Conservation (phyloP, 2,113 vertebrate genomes). For the Crocuta crocuta region DNA sequence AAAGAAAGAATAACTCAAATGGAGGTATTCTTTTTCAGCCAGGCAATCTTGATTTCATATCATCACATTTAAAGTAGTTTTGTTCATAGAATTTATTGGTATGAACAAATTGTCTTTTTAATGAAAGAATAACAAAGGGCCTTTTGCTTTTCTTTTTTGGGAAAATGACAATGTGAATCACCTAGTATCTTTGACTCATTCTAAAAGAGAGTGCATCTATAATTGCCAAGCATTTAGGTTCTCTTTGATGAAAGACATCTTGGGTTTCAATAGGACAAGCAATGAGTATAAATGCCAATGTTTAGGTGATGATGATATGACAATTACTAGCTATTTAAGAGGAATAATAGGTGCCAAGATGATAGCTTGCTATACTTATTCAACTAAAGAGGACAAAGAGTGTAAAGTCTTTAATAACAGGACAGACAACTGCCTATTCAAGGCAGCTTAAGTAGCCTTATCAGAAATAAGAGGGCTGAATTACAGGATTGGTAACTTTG, state of each 20-base stretch:
- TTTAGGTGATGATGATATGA: slow-evolving; percentile 25
- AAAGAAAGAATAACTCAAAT: slow-evolving; percentile 8
- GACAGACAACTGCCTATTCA: slow-evolving; percentile 20
- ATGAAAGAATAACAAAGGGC: slow-evolving; percentile 39
- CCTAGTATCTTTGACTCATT: slow-evolving; percentile 52
- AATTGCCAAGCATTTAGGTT: background rate
- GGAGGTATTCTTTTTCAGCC: background rate
- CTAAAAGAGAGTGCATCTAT: background rate
- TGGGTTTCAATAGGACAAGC: slow-evolving; percentile 51
- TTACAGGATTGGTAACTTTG: slow-evolving; percentile 38
- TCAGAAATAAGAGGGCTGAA: slow-evolving; percentile 17
- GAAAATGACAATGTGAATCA: slow-evolving; percentile 60
- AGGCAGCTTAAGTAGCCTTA: background rate
- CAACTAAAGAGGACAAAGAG: background rate
- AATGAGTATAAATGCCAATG: slow-evolving; percentile 28
- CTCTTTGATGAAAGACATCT: slow-evolving; percentile 37
- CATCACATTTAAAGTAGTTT: slow-evolving; percentile 48
- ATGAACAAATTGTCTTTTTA: slow-evolving; percentile 23
- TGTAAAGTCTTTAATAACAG: slow-evolving; percentile 21
- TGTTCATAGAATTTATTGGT: slow-evolving; percentile 46
- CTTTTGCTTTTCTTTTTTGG: slow-evolving; percentile 41
- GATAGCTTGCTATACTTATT: background rate
- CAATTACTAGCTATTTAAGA: slow-evolving; percentile 17
- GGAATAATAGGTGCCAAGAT: slow-evolving; percentile 4
- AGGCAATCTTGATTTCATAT: background rate